Evolutionary conservation across 2,797 vertebrate genomes (phyloP), one percentile per base, ranked within the genome.

Genomic region (Sebastes kiyomatsui): DNA sequence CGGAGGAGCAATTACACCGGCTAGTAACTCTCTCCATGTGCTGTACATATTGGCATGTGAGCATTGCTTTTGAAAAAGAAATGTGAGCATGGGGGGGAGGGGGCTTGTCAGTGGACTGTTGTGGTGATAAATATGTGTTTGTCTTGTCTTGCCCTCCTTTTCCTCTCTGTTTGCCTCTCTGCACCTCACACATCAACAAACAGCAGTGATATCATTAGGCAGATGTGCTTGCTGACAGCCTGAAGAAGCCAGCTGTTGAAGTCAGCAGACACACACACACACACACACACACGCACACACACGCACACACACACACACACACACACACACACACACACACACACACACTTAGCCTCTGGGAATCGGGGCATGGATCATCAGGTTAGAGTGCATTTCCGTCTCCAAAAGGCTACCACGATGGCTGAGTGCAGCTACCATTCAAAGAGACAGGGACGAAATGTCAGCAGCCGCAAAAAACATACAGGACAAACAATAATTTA

Each of bases 331-430:
- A 80, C 68, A 74, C 73, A 76, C 33, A 70, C 73, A 71, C 25
- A 46, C 64, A 67, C 59, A 70, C 67, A 75, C 5, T 58, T 72
- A 33, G 86, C 90, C 87, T 85, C 83, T 92, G 92, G 92, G 87
- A 91, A 92, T 84, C 55, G 20, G 85, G 87, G 67, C 84, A 94
- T 86, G 84, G 88, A 93, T 91, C 92, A 95, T 90, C 86, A 85
- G 82, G 87, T 91, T 91, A 92, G 82, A 92, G 87, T 83, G 86
- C 91, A 93, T 83, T 90, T 94, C 83, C 70, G 71, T 93, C 91
- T 88, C 83, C 67, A 74, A 82, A 87, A 82, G 79, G 81, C 88
- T 82, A 69, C 42, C 55, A 35, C 62, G 70, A 38, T 52, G 72
- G 77, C 60, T 82, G 38, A 91, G 82, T 5, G 74, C 62, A 82